Evolutionary conservation across 1,140 invertebrate species (phyloP), one percentile per base, ranked within the genome.

Genomic region (Drosophila setifemur): DNA sequence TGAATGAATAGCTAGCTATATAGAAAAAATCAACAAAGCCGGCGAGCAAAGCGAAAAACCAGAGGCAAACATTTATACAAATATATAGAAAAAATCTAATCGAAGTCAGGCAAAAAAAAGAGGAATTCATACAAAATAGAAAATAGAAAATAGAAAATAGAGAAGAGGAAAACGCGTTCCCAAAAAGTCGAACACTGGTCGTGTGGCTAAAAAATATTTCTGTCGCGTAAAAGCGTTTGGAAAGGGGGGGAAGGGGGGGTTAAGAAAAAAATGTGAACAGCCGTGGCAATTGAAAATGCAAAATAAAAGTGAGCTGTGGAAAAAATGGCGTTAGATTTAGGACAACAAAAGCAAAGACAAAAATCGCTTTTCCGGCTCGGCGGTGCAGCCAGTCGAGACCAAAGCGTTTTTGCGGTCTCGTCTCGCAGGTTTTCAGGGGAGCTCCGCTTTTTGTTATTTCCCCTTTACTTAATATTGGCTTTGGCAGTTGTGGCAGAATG

Each of bases 71-170:
- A 68, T 78, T 78, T 78, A 68, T 77, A 78, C 74, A 82, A 77
- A 82, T 73, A 74, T 85, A 73, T 63, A 75, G 49, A 58, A 85
- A 85, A 83, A 83, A 79, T 79, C 79, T 83, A 83, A 83, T 83
- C 79, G 75, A 83, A 83, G 66, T 39, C 61, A 35, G 21, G 14
- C 48, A 21, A 85, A 83, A 83, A n/a, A 33, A 64, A 53, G 45
- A 85, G 35, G 39, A 73, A 66, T 54, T 53, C 29, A 23, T 21
- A 29, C 45, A 53, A 83, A 50, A 66, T 57, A 71, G 67, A 63
- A 43, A 14, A 31, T 28, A 23, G 42, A 33, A 44, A 58, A 12
- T 29, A 47, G 35, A 58, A 57, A 58, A 19, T 21, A 55, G 43
- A 71, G 70, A 66, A 61, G 12, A 35, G 23, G 48, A 52, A 57